Evolutionary conservation across 2,888 invertebrate species (phyloP).

Genomic region (Stratiomys singularior): DNA sequence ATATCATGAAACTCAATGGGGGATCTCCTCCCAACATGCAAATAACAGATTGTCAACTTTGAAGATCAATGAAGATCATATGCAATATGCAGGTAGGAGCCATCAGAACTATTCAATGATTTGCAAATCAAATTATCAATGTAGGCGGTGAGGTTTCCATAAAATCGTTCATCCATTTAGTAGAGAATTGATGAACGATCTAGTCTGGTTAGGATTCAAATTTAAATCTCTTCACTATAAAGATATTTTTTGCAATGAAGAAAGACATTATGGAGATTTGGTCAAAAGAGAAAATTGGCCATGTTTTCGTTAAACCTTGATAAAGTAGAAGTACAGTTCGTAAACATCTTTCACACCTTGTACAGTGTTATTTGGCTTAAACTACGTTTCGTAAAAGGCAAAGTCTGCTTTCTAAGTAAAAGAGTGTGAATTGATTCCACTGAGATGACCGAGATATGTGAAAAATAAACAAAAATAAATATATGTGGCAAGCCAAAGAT

Average conservation of each 20-base stretch:
- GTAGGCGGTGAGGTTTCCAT: slow-evolving; percentile 13
- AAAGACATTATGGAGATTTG: slow-evolving; percentile 4
- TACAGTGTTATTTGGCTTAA: not conserved
- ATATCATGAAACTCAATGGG: not conserved
- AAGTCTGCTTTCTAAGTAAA: slow-evolving; percentile 19
- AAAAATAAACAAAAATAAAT: slow-evolving; percentile 13
- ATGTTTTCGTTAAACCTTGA: not conserved
- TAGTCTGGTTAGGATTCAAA: not conserved
- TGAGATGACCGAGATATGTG: slow-evolving; percentile 1
- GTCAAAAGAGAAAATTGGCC: slow-evolving; percentile 34
- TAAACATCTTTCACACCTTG: not conserved
- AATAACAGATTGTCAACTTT: slow-evolving; percentile 14
- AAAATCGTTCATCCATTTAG: not conserved
- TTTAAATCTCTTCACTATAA: not conserved
- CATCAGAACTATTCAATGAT: not conserved
- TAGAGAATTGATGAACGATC: not conserved
- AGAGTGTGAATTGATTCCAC: slow-evolving; percentile 1
- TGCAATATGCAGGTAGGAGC: slow-evolving; percentile 13
- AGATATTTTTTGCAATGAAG: not conserved
- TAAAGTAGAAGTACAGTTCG: slow-evolving; percentile 6
- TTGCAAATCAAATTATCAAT: not conserved
- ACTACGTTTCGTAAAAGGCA: not conserved
- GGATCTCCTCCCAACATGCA: slow-evolving; percentile 13
- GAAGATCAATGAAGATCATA: slow-evolving; percentile 36
- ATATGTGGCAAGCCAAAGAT: not conserved